Conservation (phyloP, 2,888 invertebrate genomes). For the Calliopum simillimum region DNA sequence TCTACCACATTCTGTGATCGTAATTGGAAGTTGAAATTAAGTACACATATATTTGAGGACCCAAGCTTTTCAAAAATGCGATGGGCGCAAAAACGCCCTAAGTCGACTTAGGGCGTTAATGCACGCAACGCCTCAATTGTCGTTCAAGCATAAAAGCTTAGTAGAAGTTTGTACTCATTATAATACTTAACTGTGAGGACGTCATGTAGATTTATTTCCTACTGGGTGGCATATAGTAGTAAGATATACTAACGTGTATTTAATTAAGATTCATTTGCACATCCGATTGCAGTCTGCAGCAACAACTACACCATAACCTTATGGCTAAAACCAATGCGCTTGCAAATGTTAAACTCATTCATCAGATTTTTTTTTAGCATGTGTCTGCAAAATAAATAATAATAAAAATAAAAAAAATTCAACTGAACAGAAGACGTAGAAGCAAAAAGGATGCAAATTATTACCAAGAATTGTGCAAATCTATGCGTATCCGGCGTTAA, state of each 20-base stretch:
- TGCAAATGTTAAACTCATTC: constrained; percentile 16
- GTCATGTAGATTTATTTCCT: neutral
- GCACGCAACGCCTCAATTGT: too few relatives aligned
- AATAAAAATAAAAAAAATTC: constrained; percentile 10
- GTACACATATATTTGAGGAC: too few relatives aligned
- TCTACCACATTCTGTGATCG: too few relatives aligned
- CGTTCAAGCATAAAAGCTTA: too few relatives aligned
- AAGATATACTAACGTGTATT: constrained; percentile 36
- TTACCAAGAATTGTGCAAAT: constrained; percentile 36
- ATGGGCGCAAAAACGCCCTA: too few relatives aligned
- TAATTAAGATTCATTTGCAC: constrained; percentile 42
- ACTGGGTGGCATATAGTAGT: neutral
- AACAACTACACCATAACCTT: neutral
- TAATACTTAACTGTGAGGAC: neutral
- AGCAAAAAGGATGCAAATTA: constrained; percentile 37
- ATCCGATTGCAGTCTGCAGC: constrained; percentile 32
- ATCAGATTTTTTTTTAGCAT: constrained; percentile 18
- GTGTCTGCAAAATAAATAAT: neutral
- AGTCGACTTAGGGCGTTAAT: too few relatives aligned
- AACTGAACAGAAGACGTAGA: constrained; percentile 5
- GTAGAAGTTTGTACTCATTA: too few relatives aligned
- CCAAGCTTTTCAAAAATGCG: too few relatives aligned
- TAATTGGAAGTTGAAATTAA: too few relatives aligned
- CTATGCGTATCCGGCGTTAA: constrained; percentile 36
- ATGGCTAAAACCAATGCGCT: neutral